phyloP scores from a whole-genome alignment of 1,140 invertebrate species.

The Penaeus indicus region DNA sequence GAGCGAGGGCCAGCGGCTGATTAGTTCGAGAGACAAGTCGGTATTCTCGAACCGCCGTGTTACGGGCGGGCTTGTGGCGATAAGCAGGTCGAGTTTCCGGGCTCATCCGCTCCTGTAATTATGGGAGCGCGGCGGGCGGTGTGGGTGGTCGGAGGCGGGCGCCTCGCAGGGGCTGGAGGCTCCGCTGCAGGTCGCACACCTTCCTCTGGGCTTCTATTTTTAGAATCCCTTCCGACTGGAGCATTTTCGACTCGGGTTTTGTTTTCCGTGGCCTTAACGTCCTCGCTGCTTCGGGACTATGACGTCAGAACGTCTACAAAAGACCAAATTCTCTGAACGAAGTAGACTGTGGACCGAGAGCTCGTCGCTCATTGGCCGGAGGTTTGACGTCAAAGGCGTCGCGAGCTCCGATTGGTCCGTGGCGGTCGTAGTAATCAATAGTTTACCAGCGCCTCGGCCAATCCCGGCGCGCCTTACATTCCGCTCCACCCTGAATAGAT shows the following conservation, averaged over 20 bases:
- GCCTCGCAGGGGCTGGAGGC: not conserved
- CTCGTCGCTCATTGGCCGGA: conserved; percentile 31
- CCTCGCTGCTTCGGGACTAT: conserved; percentile 32
- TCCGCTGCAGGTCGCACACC: not conserved
- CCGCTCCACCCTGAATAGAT: conserved; percentile 45
- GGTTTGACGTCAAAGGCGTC: conserved; percentile 42
- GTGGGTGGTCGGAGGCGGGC: not conserved
- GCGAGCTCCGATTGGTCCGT: conserved; percentile 35
- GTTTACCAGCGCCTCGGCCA: conserved; percentile 33
- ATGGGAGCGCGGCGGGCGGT: not conserved
- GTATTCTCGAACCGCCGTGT: no score
- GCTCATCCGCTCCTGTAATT: no score
- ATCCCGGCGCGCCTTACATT: conserved; percentile 38
- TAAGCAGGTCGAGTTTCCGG: no score
- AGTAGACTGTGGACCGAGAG: conserved; percentile 45
- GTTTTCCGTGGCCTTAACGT: conserved; percentile 56
- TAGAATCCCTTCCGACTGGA: conserved; percentile 32
- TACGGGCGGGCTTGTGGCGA: no score
- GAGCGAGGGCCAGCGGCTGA: no score
- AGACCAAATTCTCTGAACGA: conserved; percentile 59
- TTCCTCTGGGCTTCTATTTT: conserved; percentile 34
- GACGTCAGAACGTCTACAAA: conserved; percentile 54
- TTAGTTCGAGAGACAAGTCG: no score
- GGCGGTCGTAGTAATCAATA: conserved; percentile 48
- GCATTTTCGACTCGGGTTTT: conserved; percentile 47